Conservation (phyloP, 2,888 invertebrate species). For the Diogma glabrata region DNA sequence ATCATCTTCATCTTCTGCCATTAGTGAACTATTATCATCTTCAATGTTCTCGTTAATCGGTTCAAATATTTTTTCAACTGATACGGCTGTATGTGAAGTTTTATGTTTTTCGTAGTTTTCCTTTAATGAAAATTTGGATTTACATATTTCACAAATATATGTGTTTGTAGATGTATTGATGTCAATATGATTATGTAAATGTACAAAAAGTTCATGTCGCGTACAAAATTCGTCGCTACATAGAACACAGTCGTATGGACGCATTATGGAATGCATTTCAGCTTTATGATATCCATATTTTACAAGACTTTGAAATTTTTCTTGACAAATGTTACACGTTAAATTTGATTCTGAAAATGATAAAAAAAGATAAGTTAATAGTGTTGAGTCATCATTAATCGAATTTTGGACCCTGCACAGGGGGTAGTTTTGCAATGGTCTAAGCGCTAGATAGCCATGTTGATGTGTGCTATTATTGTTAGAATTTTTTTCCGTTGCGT, state of each 20-base stretch:
- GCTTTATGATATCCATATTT: conserved; percentile 14
- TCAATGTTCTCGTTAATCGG: too few relatives aligned
- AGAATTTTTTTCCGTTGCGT: too few relatives aligned
- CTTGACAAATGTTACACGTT: conserved; percentile 10
- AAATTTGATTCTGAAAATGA: conserved; percentile 7
- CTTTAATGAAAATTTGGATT: conserved; percentile 11
- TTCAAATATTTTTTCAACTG: not conserved
- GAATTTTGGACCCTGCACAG: too few relatives aligned
- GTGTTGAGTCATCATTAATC: too few relatives aligned
- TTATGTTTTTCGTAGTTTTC: conserved; percentile 11
- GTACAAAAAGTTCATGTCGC: conserved; percentile 12
- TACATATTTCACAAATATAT: conserved; percentile 9
- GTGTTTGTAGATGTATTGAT: conserved; percentile 5
- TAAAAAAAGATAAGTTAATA: not conserved
- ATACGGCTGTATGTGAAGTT: not conserved
- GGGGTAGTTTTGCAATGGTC: too few relatives aligned
- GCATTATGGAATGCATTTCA: conserved; percentile 12
- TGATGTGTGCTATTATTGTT: too few relatives aligned
- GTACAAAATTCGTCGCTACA: conserved; percentile 13
- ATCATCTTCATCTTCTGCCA: not conserved
- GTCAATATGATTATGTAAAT: conserved; percentile 14
- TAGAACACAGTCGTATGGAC: conserved; percentile 13
- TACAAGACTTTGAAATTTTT: conserved; percentile 12
- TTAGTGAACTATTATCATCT: not conserved
- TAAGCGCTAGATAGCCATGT: too few relatives aligned